Evolutionary conservation across 2,888 invertebrate species (phyloP), one percentile per base, ranked within the genome.

Genomic region (Athripsodes cinereus): DNA sequence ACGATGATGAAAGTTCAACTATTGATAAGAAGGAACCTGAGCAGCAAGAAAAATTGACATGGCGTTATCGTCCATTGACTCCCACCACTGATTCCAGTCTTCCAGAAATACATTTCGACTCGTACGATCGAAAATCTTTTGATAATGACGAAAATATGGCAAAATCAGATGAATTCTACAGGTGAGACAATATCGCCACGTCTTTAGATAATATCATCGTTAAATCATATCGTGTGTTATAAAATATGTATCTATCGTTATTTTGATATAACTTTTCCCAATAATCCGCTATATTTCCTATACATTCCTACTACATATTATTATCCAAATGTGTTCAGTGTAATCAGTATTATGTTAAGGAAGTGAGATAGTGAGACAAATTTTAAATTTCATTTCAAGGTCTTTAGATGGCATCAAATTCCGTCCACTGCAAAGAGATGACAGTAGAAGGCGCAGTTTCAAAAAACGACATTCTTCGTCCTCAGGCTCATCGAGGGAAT

Each of bases 331-430:
- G 26, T 26, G 26, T 26, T 26, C 26, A 26, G 26, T 26, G 26
- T 26, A 6, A 26, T 26, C 5, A 26, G 26, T 26, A 26, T 6
- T 26, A 26, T 26, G 26, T 26, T 26, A 3, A 26, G 3, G 26
- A 26, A 26, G 26, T 26, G 26, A 26, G 10, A 26, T 10, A 26
- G 26, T 26, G 26, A 26, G 10, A 26, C 26, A 26, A 26, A 26
- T 26, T 26, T 40, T 40, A 3, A 67, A 59, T 63, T 63, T 78
- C 76, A 75, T 79, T 78, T 64, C 74, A 78, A 79, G 79, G 72
- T 83, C 83, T 66, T 76, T 86, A 68, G 86, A 86, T 71, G 86
- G 85, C 66, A 80, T 85, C 67, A 83, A 83, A 71, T 79, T 72
- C 67, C 79, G 81, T 63, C 81, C 83, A 57, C 69, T 84, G 66